Evolutionary conservation across 2,797 vertebrate genomes (phyloP), one percentile per base, ranked within the genome.

Genomic region (Periparus ater): DNA sequence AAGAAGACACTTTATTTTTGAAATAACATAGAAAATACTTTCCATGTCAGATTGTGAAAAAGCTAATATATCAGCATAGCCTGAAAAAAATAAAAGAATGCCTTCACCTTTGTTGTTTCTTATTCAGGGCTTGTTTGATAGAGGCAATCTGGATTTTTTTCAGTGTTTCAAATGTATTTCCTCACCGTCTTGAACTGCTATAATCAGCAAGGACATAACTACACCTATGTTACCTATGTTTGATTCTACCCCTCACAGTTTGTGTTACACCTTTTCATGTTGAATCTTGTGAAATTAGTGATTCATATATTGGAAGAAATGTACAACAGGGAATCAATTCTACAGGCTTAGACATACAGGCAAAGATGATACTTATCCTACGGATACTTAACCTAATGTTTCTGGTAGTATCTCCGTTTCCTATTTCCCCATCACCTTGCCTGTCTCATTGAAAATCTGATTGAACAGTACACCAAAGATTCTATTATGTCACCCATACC

Each of bases 201-300:
- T 12, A 17, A 10, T 54, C 20, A 50, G 22, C 53, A 77, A 54
- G 21, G 26, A 23, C 34, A 9, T 42, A 61, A 16, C 8, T 53
- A 25, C 17, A 32, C 0, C 5, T 42, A 2, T 32, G 17, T 50
- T 70, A 32, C 0, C 5, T 42, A 2, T 32, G 17, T 50, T 70
- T 71, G 10, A 71, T 54, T 78, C 7, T 3, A 6, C 17, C 50
- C 9, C 18, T 88, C 67, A 55, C 11, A 42, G 2, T 29, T 57
- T 36, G 9, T 55, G 20, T 74, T 51, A 26, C 7, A 62, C 3
- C 11, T 30, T 40, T 17, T 45, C 1, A 1, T 29, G 11, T 18
- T 53, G 30, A 73, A 11, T 44, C 10, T 26, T 1, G 1, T 54
- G 23, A 66, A 84, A 80, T 3, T 40, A 67, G 8, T 20, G 22